Evolutionary conservation across 1,140 invertebrate species (phyloP), one percentile per base, ranked within the genome.

Genomic region (Drosophila lini): DNA sequence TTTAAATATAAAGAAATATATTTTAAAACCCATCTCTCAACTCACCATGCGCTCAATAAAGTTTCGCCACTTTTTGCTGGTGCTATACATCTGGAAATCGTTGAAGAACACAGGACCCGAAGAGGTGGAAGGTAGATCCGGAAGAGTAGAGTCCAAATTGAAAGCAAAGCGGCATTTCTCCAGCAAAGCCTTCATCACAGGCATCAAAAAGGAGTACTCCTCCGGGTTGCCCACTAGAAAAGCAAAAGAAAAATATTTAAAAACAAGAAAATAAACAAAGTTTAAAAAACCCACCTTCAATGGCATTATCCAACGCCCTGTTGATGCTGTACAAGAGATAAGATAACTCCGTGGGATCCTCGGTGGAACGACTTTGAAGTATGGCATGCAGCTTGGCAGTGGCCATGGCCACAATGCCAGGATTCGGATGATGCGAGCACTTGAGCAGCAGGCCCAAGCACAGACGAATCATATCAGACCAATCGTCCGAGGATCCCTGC

Each of bases 121-220:
- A 6, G 93, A 92, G 4, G 93, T 93, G 9, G 92, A 91, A 0
- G 94, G 94, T 15, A 95, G 78, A 77, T 93, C 93, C 0, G 94
- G 94, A 10, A 95, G 79, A 16, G 94, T 92, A 4, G 92, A 81
- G 31, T 93, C 85, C 64, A 95, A 91, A 68, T 93, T 93, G 38
- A 95, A 92, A 6, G 93, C 85, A 13, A 83, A 79, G 32, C 92
- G 91, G 25, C 93, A 93, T 86, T 95, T 95, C 52, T 95, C 94
- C 28, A 95, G 90, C 11, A 95, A 75, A 0, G 94, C 94, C 90
- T 95, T 95, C 92, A 95, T 92, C 25, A 95, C 94, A 5, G 94
- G 94, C 77, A 95, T 94, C 2, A 95, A 67, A 77, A 95, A 95
- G 5, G 94, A 94, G 82, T 95, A 95, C 63, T 94, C 94, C 56